These are phyloP conservation scores for Monopis laevigella DNA, from an alignment of 2,888 invertebrate genomes.

Conservation along the genomic window DNA sequence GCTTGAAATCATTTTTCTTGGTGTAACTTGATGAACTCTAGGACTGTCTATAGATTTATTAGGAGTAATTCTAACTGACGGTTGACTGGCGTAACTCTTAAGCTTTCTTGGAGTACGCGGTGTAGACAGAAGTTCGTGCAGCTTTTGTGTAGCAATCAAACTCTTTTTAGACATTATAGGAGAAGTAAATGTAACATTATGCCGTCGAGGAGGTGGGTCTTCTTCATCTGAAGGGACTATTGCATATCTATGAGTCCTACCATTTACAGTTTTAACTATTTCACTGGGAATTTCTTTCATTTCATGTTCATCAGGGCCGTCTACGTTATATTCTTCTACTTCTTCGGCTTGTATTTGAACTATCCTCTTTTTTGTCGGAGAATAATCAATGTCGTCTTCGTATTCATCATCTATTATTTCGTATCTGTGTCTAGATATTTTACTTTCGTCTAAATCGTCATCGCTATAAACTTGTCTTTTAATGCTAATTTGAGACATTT, in stretches of 20 bases:
- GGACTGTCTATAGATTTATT: slow-evolving; percentile 36
- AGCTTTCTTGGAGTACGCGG: slow-evolving; percentile 77
- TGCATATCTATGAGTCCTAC: slow-evolving; percentile 66
- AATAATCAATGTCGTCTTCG: slow-evolving; percentile 46
- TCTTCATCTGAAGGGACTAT: slow-evolving; percentile 68
- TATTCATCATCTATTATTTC: slow-evolving; percentile 64
- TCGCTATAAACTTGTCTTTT: slow-evolving; percentile 40
- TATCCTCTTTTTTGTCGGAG: slow-evolving; percentile 59
- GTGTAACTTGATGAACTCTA: slow-evolving; percentile 30
- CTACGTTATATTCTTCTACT: slow-evolving; percentile 64
- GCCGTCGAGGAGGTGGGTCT: slow-evolving; percentile 32
- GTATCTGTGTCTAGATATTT: slow-evolving; percentile 52
- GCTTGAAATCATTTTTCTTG: slow-evolving; percentile 42
- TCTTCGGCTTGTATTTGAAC: slow-evolving; percentile 51
- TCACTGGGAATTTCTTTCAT: slow-evolving; percentile 66
- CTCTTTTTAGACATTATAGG: slow-evolving; percentile 67
- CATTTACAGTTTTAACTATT: slow-evolving; percentile 72
- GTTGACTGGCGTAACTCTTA: slow-evolving; percentile 57
- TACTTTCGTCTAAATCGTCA: slow-evolving; percentile 41
- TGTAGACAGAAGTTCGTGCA: slow-evolving; percentile 79
- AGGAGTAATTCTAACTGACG: slow-evolving; percentile 54
- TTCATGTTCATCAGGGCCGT: slow-evolving; percentile 59
- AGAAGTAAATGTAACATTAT: slow-evolving; percentile 46
- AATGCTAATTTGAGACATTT: slow-evolving; percentile 54
- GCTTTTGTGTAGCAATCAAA: slow-evolving; percentile 76